Evolutionary conservation across 2,888 invertebrate species (phyloP).

Genomic region (Ommatoiulus sabulosus): DNA sequence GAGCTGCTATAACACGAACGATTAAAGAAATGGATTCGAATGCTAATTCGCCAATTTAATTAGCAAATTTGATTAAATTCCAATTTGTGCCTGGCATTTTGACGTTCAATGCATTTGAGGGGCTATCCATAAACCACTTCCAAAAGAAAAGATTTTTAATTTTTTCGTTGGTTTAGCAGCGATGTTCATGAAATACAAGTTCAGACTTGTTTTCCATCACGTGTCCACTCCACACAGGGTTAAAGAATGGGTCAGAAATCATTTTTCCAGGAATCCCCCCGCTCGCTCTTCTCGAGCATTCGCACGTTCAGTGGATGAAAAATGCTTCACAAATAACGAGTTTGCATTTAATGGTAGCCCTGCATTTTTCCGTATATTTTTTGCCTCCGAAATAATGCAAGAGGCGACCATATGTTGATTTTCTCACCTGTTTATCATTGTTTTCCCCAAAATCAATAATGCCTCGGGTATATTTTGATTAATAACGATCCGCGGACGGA

Average conservation of each 20-base stretch:
- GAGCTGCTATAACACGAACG: conserved; percentile 23
- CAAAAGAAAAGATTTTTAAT: no score
- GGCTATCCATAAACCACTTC: no score
- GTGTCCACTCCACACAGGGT: neutral
- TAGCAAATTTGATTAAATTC: conserved; percentile 13
- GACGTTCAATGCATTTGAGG: no score
- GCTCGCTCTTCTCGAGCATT: neutral
- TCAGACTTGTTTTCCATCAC: no score
- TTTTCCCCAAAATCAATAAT: neutral
- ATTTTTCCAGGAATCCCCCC: neutral
- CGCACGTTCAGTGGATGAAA: neutral
- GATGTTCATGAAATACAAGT: no score
- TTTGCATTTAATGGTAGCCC: neutral
- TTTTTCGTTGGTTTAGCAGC: no score
- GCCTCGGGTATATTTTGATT: conserved; percentile 21
- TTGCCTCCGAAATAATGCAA: conserved; percentile 20
- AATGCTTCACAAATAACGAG: neutral
- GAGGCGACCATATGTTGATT: conserved; percentile 15
- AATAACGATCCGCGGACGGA: conserved; percentile 8
- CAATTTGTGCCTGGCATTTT: neutral
- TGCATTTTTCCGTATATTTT: conserved; percentile 4
- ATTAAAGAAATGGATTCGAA: conserved; percentile 25
- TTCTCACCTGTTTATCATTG: conserved; percentile 34
- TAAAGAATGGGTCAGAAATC: neutral
- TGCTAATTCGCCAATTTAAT: conserved; percentile 22